Base-by-base conservation (phyloP, 2,113 vertebrate genomes). In the Zapornia atra region DNA sequence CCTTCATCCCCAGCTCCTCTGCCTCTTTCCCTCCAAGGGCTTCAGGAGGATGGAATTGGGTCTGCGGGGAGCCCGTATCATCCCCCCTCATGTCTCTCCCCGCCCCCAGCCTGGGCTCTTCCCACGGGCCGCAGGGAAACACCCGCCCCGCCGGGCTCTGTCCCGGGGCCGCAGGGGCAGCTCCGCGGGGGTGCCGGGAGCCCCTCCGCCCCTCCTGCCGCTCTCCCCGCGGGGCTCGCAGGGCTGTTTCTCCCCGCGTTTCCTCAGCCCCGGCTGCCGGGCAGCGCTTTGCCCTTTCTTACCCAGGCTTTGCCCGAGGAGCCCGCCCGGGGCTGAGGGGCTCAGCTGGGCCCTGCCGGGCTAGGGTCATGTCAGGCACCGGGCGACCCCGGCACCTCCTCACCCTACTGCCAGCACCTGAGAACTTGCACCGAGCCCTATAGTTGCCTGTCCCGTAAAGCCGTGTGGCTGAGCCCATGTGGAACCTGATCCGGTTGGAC, bases 401-500 rank as follows among this genome's bases (percentile, higher is more conserved):
- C 36, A 4, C 21, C 48, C 21, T 22, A 21, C 48, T 48, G 48
- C 48, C 20, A 48, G 48, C 11, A 48, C 48, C 48, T 48, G 21
- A 22, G 48, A 21, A 22, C 10, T 22, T 48, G 44, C 48, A 22
- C 5, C 6, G 11, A 16, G 18, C 11, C 50, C 36, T 14, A 26
- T 53, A 34, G 25, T 29, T 13, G 59, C 12, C 16, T 40, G 31
- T 72, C 13, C 17, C 21, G 48, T 54, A 26, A n/a, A 36, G 5
- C 9, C 56, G 5, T 4, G 5, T 12, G 10, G 8, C 15, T 14
- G 14, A 44, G 22, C 6, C 0, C 0, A 15, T 73, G 8, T 0
- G 4, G 12, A 51, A 4, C 5, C 14, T 19, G 12, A 26, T 38
- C 9, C 22, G 6, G 6, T 4, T 48, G 20, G 24, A 53, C 8